Evolutionary conservation across 1,140 invertebrate genomes (phyloP).

Genomic region (Teleopsis dalmanni): DNA sequence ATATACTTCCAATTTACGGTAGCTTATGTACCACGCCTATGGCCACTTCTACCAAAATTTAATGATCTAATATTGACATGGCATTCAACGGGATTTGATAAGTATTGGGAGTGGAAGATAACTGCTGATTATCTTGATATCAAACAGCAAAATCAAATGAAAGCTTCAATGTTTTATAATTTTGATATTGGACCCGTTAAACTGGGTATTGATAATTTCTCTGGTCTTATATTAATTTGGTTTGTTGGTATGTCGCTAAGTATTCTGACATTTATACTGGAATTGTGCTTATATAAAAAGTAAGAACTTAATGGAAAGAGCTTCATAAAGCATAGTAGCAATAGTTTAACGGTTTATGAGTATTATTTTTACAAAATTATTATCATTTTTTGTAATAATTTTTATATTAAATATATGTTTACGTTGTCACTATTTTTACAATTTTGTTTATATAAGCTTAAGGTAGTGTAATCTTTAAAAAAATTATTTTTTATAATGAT

Average conservation of each 20-base stretch:
- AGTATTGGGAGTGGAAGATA: slow-evolving; percentile 38
- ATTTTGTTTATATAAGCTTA: too few species aligned
- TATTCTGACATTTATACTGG: slow-evolving; percentile 18
- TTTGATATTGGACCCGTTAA: slow-evolving; percentile 32
- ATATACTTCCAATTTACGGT: slow-evolving; percentile 25
- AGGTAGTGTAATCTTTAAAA: too few species aligned
- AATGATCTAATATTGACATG: slow-evolving; percentile 26
- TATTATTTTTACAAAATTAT: too few species aligned
- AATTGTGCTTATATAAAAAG: slow-evolving; percentile 15
- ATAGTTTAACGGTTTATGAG: too few species aligned
- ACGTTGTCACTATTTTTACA: too few species aligned
- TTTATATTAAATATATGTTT: too few species aligned
- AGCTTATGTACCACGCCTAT: slow-evolving; percentile 30
- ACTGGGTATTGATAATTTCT: slow-evolving; percentile 30
- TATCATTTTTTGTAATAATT: too few species aligned
- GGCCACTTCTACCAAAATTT: slow-evolving; percentile 21
- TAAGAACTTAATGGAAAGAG: too few species aligned
- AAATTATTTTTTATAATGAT: too few species aligned
- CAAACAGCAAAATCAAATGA: slow-evolving; percentile 29
- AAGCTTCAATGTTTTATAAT: slow-evolving; percentile 19
- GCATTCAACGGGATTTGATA: slow-evolving; percentile 34
- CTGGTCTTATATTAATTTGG: slow-evolving; percentile 30
- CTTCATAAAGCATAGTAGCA: too few species aligned
- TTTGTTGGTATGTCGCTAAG: slow-evolving; percentile 32
- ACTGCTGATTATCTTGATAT: slow-evolving; percentile 27